A percentile compares a stretch with the other conserved stretches of the same genome.
phyloP scores from a whole-genome alignment of 2,113 vertebrate genomes.

The Oreotrochilus melanogaster region DNA sequence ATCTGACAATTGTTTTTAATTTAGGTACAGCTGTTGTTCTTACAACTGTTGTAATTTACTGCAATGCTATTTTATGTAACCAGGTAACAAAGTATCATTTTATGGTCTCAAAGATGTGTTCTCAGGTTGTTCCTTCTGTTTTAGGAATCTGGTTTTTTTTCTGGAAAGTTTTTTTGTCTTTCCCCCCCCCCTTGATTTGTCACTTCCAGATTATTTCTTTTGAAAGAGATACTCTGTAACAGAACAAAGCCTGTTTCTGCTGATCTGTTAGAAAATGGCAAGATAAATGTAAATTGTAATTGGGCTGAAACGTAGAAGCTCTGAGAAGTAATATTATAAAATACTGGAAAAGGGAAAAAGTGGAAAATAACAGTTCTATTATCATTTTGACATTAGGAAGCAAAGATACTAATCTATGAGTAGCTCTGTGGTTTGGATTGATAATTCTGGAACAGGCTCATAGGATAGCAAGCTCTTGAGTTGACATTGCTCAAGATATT shows the following conservation, averaged over 20 bases:
- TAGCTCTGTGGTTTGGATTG: not conserved
- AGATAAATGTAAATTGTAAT: not conserved
- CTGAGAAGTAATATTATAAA: not conserved
- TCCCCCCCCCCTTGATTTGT: not conserved
- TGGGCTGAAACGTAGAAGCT: not conserved
- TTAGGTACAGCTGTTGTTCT: not conserved
- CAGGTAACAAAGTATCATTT: not conserved
- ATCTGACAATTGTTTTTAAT: not conserved
- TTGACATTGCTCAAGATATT: too few relatives aligned
- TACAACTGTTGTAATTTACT: not conserved
- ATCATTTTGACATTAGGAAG: not conserved
- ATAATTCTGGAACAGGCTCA: not conserved
- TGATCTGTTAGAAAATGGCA: not conserved
- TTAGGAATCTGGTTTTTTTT: not conserved
- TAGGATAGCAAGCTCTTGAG: slow-evolving; percentile 2
- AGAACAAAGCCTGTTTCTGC: not conserved
- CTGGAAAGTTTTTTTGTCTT: not conserved
- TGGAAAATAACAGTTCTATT: not conserved
- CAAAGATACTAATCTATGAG: slow-evolving; percentile 1
- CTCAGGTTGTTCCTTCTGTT: not conserved
- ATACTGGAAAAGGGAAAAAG: too few relatives aligned
- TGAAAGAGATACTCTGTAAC: not conserved
- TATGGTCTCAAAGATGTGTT: not conserved
- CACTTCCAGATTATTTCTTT: not conserved
- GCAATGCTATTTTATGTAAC: not conserved